Conservation (phyloP, 2,113 vertebrate genomes). For the Sarotherodon lohbergeri region DNA sequence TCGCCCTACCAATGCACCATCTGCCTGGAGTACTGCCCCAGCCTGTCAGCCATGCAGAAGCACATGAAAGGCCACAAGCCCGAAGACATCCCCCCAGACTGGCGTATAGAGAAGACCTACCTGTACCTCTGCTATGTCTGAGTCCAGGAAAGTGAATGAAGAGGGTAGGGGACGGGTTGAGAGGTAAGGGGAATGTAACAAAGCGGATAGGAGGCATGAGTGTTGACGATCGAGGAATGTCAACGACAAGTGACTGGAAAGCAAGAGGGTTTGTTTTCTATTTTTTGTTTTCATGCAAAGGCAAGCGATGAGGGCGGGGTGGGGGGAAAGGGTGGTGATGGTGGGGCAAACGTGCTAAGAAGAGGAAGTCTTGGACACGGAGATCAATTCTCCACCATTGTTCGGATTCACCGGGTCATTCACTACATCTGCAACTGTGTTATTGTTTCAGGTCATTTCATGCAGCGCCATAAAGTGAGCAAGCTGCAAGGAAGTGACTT, state of each 20-base stretch:
- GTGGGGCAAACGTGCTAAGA: slow-evolving; percentile 15
- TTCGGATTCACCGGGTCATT: slow-evolving; percentile 71
- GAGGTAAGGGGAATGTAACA: slow-evolving; percentile 42
- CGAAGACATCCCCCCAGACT: slow-evolving; percentile 95
- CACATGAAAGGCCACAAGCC: slow-evolving; percentile 99
- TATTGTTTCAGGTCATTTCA: slow-evolving; percentile 51
- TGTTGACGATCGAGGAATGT: slow-evolving; percentile 32
- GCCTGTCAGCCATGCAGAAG: slow-evolving; percentile 99
- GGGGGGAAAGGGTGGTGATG: background rate
- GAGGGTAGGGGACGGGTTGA: background rate
- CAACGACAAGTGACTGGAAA: slow-evolving; percentile 32
- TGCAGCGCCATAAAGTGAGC: slow-evolving; percentile 12
- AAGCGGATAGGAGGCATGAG: background rate
- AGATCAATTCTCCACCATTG: slow-evolving; percentile 44
- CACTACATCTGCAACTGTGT: slow-evolving; percentile 57
- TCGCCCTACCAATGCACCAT: slow-evolving; percentile 99
- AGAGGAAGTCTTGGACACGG: slow-evolving; percentile 44
- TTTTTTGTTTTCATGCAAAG: slow-evolving; percentile 51
- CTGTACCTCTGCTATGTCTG: slow-evolving; percentile 97
- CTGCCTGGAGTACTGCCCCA: slow-evolving; percentile 98
- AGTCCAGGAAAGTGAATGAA: slow-evolving; percentile 8
- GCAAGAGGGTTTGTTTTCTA: slow-evolving; percentile 32
- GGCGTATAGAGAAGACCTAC: slow-evolving; percentile 99
- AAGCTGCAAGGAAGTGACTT: slow-evolving; percentile 25
- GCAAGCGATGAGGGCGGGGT: background rate